Base-by-base conservation (phyloP, 1,140 invertebrate species). In the Notospermus geniculatus region DNA sequence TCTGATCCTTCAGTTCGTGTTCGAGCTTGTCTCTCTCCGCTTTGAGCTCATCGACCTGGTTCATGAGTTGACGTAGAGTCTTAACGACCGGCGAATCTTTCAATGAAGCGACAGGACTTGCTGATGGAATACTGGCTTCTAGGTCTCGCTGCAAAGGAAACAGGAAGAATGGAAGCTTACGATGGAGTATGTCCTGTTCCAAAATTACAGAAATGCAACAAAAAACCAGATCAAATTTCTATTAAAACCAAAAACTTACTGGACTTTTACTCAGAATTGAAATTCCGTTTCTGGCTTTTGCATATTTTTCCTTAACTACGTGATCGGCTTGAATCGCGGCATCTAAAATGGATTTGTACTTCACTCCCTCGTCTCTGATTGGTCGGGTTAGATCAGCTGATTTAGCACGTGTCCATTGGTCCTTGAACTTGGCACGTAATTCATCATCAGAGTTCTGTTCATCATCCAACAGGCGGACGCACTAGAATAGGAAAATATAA, bases 391-490 rank as follows among this genome's bases (percentile, higher is more conserved):
- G 85, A 78, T 90, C 89, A 19, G 85, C 86, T 1, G 95, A 98
- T 0, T 91, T 84, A 30, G 92, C 93, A 71, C 97, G 86, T 0
- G 87, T 89, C 97, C 97, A 99, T 65, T 87, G 73, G 29, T 83
- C 83, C 73, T 92, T 93, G 76, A 98, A 97, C 83, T 98, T 95
- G 53, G 85, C 80, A 66, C 90, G 84, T 53, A 98, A 83, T 72
- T 93, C 88, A 71, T 89, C 87, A 78, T 99, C 97, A 0, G 93
- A 92, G 61, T 89, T 86, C 66, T 90, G 88, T 82, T 99, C 97
- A 78, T 98, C 94, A 71, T 89, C 88, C 52, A 99, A 80, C 85
- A 96, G 86, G 67, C 91, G 85, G 64, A 94, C 89, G 46, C 90
- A 87, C 88, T 90, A 68, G 53, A 80, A 71, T 9, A 65, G 39